phyloP scores from a whole-genome alignment of 1,140 invertebrate genomes.

The Notospermus geniculatus region DNA sequence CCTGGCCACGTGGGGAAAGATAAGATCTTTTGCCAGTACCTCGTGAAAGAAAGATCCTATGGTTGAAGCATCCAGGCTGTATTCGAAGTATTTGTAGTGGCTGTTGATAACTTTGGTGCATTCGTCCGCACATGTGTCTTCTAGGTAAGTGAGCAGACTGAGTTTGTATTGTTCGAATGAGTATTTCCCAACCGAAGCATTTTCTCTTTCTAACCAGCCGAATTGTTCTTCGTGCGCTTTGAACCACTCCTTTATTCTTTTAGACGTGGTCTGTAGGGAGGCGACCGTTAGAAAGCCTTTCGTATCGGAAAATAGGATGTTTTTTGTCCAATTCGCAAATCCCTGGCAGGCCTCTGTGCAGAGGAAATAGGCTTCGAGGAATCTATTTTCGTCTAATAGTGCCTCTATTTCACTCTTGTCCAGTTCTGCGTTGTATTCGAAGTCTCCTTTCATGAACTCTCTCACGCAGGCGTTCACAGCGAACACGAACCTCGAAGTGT shows the following conservation, averaged over 20 bases:
- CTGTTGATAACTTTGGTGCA: not conserved
- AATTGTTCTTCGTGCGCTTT: constrained; percentile 2
- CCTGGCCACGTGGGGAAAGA: constrained; percentile 1
- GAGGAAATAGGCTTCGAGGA: constrained; percentile 8
- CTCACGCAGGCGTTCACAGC: not conserved
- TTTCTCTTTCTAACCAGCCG: constrained; percentile 5
- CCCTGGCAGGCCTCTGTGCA: constrained; percentile 8
- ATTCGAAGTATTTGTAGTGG: constrained; percentile 4
- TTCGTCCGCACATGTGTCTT: not conserved
- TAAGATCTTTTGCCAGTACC: constrained; percentile 6
- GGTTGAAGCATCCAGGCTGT: not conserved
- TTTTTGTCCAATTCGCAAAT: constrained; percentile 7
- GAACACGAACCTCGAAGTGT: constrained; percentile 5
- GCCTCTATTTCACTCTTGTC: not conserved
- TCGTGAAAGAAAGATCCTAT: constrained; percentile 2
- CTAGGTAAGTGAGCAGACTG: not conserved
- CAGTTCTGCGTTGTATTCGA: constrained; percentile 3
- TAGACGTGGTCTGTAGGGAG: not conserved
- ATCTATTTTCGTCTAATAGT: constrained; percentile 8
- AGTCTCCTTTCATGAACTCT: constrained; percentile 2
- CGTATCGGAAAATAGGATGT: constrained; percentile 8
- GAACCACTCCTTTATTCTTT: constrained; percentile 8
- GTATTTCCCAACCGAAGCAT: not conserved
- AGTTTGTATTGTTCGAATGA: constrained; percentile 1
- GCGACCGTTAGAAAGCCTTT: constrained; percentile 10